Evolutionary conservation across 2,113 vertebrate genomes (phyloP), one percentile per base, ranked within the genome.

Genomic region (Aegypius monachus): DNA sequence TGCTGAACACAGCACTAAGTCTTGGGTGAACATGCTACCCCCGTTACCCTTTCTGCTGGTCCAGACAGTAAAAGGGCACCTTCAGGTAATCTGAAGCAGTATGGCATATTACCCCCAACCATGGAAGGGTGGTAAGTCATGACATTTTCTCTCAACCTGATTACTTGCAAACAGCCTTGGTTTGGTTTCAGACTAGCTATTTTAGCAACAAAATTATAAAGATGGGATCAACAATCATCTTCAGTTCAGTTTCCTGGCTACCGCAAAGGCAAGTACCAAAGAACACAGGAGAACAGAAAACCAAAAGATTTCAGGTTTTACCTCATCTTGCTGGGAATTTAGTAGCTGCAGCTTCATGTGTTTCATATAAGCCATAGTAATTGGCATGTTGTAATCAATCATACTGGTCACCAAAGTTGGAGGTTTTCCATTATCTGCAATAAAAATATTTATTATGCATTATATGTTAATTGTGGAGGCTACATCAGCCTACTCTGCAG

Each of bases 351-450:
- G 87, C 61, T 98, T 98, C 98, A 99, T 99, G 82, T 99, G 98
- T 94, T 99, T 99, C 98, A 99, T 99, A 53, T 99, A 99, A 63
- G 98, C 98, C 98, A 99, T 99, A 85, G 98, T 99, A 90, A 99
- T 99, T 56, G 98, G 98, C 98, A 99, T 99, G 83, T 99, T 99
- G 96, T 99, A 99, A 96, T 99, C 98, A 86, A 99, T 99, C 98
- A 99, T 98, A 79, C 98, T 98, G 93, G 98, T 99, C 97, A 98
- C 98, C 97, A 99, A 95, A 61, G 98, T 98, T 45, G 98, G 98
- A 82, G 98, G 98, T 63, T 99, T 99, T 40, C 98, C 98, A 78
- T 99, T 99, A 98, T 99, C 98, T 99, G 97, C 31, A 98, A 98
- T 40, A 94, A 96, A 97, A 93, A 86, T 22, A 96, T 78, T 79